Base-by-base conservation (phyloP, 1,140 invertebrate genomes). In the Drosophila pseudoobscura region DNA sequence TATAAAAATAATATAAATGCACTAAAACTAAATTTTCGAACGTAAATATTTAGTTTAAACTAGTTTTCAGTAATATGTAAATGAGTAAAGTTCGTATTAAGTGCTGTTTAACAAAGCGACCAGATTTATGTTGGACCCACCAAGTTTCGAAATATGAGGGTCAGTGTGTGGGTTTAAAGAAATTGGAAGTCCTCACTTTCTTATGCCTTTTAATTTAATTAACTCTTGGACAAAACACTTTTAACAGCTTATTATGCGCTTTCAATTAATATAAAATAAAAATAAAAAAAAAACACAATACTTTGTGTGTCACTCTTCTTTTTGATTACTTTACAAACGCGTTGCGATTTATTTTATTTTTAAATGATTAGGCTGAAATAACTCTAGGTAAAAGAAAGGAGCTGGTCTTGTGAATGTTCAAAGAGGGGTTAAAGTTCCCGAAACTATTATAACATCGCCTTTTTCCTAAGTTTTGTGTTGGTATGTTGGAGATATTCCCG, bases 1-100 rank as follows among this genome's bases (percentile, higher is more conserved):
- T 78, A 75, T 90, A 90, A 78, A 90, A 90, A 85, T 90, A 78
- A 88, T 90, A 88, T 75, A 85, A 88, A 90, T 89, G 74, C 70
- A 72, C 73, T 80, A 74, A 68, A 60, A 53, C 63, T 80, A 58
- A 55, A 64, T 80, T 63, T 75, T 60, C 64, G 66, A 89, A 68
- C 65, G 59, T 80, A 77, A 72, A 77, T 54, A 55, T 75, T 45
- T 63, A 66, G 55, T 75, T 77, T 72, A 85, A 65, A 53, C 69
- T 83, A 78, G 60, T 56, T 80, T 75, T 65, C 54, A 64, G 49
- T 70, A 80, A 65, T 63, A 39, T 71, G 62, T 73, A 72, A 73
- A 78, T 83, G 55, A 64, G 71, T 75, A 68, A 85, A 58, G 58
- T 75, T 60, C 49, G 57, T 78, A 66, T 87, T 74, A 63, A 73